phyloP scores from a whole-genome alignment of 2,888 invertebrate genomes.

The Choristoneura rosaceana region DNA sequence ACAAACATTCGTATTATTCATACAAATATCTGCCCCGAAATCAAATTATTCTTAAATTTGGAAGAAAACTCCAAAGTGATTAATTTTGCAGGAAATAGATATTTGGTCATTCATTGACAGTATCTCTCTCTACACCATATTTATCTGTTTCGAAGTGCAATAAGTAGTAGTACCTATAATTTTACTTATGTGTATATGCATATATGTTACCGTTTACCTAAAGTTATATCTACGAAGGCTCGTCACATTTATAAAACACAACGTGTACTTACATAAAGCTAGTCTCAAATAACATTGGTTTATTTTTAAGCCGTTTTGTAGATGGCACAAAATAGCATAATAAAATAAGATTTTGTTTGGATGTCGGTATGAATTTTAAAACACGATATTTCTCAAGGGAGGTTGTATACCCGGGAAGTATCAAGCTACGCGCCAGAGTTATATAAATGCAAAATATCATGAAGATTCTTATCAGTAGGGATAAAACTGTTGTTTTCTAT shows the following conservation, averaged over 20 bases:
- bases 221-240: neutral
- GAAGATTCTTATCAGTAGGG: neutral
- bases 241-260: neutral
- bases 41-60: too few relatives aligned
- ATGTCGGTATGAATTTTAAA: neutral
- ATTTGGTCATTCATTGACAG: too few relatives aligned
- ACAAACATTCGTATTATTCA: too few relatives aligned
- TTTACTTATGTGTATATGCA: too few relatives aligned
- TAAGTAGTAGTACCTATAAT: too few relatives aligned
- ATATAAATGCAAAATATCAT: constrained; percentile 10
- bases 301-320: neutral
- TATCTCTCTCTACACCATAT: too few relatives aligned
- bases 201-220: too few relatives aligned
- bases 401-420: neutral
- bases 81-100: too few relatives aligned
- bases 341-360: neutral
- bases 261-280: neutral
- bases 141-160: too few relatives aligned
- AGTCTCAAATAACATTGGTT: neutral
- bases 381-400: constrained; percentile 17
- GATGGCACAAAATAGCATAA: neutral
- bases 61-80: too few relatives aligned
- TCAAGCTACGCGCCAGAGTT: neutral
- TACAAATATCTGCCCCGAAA: too few relatives aligned
- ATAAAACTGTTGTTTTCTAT: neutral